Percentiles rank a stretch among this genome's conserved stretches.
These are phyloP conservation scores for Drosophila merina DNA, from an alignment of 2,888 invertebrate genomes.

Conservation along the genomic window DNA sequence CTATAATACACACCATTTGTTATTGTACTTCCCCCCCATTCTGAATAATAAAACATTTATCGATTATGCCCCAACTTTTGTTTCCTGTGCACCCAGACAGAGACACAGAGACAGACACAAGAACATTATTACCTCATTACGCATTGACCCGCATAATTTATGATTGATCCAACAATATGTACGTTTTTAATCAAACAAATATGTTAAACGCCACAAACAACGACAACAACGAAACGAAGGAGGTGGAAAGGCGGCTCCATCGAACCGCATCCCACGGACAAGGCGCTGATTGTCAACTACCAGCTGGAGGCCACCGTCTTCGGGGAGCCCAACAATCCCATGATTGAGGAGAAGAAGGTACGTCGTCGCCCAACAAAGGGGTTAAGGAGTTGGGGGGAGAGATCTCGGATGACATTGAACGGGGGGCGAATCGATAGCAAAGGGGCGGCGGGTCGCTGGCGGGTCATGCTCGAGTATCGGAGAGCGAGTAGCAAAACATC, in stretches of 20 bases:
- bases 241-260: constrained; percentile 91
- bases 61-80: neutral
- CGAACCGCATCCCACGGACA: constrained; percentile 95
- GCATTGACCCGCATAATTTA: constrained; percentile 52
- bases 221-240: constrained; percentile 81
- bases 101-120: constrained; percentile 7
- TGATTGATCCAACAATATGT: constrained; percentile 51
- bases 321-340: constrained; percentile 90
- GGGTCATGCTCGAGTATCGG: constrained; percentile 30
- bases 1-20: neutral
- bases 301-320: constrained; percentile 94
- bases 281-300: constrained; percentile 93
- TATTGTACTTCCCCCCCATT: neutral
- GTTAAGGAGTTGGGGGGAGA: constrained; percentile 4
- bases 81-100: constrained; percentile 1
- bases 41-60: neutral
- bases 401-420: constrained; percentile 44
- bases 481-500: constrained; percentile 9
- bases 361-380: constrained; percentile 20
- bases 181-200: constrained; percentile 9
- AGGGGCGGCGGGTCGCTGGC: constrained; percentile 39
- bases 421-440: constrained; percentile 37
- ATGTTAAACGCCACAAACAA: constrained; percentile 9
- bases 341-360: constrained; percentile 93
- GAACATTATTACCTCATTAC: constrained; percentile 39